Conservation (phyloP, 2,797 vertebrate species). For the Phataginus tricuspis region DNA sequence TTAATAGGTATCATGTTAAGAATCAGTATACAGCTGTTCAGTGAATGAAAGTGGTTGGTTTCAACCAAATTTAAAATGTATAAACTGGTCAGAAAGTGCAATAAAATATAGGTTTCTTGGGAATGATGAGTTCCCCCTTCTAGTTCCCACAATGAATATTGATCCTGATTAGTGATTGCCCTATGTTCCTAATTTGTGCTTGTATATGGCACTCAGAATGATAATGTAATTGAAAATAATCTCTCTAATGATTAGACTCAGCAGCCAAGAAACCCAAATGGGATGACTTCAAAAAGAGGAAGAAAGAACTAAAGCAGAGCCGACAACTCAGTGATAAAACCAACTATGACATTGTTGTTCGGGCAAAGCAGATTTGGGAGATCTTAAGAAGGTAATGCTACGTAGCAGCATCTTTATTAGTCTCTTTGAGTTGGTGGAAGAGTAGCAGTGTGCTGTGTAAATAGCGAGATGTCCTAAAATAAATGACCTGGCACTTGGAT, state of each 20-base stretch:
- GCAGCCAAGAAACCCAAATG: constrained; percentile 91
- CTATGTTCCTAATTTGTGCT: background rate
- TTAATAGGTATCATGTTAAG: background rate
- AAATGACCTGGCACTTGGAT: background rate
- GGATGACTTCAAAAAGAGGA: constrained; percentile 90
- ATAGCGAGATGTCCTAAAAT: background rate
- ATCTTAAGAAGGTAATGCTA: constrained; percentile 87
- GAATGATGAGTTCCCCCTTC: background rate
- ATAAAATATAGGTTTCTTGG: background rate
- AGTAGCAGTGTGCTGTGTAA: background rate
- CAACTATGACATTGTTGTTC: constrained; percentile 87
- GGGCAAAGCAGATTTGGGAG: constrained; percentile 94
- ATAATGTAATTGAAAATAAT: background rate
- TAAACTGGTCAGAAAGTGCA: background rate
- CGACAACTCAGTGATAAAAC: constrained; percentile 90
- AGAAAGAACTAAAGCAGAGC: constrained; percentile 89
- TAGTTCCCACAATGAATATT: background rate
- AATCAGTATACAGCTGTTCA: background rate
- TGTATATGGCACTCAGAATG: background rate
- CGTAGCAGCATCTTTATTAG: background rate
- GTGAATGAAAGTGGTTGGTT: background rate
- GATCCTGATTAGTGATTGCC: background rate
- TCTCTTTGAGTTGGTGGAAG: background rate
- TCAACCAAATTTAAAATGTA: background rate
- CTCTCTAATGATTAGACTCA: constrained; percentile 80